Conservation (phyloP, 2,888 invertebrate genomes). For the Himalopsyche kuldschensis region DNA sequence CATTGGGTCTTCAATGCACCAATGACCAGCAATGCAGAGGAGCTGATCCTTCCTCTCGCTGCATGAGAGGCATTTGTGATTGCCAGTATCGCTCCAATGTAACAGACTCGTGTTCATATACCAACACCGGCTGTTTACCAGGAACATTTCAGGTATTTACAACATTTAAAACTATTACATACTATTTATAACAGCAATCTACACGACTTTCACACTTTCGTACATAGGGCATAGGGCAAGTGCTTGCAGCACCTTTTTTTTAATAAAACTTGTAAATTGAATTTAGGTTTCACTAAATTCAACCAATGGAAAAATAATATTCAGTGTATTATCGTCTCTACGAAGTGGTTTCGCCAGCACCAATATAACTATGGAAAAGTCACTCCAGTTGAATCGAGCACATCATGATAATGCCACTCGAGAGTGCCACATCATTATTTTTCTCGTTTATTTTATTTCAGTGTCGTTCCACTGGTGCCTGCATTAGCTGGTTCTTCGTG, state of each 20-base stretch:
- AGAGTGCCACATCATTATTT: not conserved
- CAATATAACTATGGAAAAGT: no score
- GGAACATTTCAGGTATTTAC: constrained; percentile 80
- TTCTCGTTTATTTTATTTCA: constrained; percentile 47
- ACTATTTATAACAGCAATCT: no score
- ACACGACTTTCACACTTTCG: no score
- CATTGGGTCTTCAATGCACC: constrained; percentile 75
- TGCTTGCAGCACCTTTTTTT: no score
- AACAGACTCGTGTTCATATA: constrained; percentile 69
- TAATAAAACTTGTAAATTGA: no score
- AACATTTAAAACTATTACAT: no score
- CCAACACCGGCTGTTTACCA: constrained; percentile 75
- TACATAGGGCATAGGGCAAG: no score
- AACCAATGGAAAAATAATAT: no score
- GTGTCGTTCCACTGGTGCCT: constrained; percentile 82
- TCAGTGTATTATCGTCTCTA: no score
- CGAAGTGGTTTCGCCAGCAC: no score
- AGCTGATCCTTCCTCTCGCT: constrained; percentile 77
- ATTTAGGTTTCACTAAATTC: no score
- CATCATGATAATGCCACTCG: constrained; percentile 11
- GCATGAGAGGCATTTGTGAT: constrained; percentile 76
- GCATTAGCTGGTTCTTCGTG: constrained; percentile 92
- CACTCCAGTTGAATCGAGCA: no score
- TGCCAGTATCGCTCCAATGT: constrained; percentile 65
- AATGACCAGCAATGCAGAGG: constrained; percentile 78